phyloP scores from a whole-genome alignment of 2,113 vertebrate genomes.

The Candoia aspera region DNA sequence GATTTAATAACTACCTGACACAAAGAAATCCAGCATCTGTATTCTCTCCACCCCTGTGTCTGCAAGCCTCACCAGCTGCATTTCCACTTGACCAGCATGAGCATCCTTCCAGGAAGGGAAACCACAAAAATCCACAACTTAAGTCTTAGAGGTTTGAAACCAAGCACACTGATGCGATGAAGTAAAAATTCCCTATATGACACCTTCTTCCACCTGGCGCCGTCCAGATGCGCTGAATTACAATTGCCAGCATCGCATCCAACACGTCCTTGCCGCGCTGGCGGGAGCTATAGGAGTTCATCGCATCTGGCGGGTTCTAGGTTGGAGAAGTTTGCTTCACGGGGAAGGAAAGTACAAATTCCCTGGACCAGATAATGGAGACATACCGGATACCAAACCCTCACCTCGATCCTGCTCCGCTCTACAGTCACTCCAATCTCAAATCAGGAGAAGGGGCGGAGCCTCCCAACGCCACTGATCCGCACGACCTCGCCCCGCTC shows the following conservation, averaged over 20 bases:
- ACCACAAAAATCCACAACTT: background rate
- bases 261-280: background rate
- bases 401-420: background rate
- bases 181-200: background rate
- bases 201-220: background rate
- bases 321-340: background rate
- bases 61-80: background rate
- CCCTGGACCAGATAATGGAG: background rate
- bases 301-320: background rate
- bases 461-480: background rate
- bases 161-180: background rate
- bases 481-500: background rate
- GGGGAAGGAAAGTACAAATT: background rate
- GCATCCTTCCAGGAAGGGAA: background rate
- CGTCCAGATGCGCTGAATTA: background rate
- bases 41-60: background rate
- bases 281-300: background rate
- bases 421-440: background rate
- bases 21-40: conserved; percentile 6
- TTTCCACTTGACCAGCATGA: background rate
- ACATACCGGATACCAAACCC: background rate
- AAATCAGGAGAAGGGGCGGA: conserved; percentile 14
- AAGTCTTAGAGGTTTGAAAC: background rate
- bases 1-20: background rate
- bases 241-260: background rate